Evolutionary conservation across 2,888 invertebrate species (phyloP).

Genomic region (Gymnocheta viridis): DNA sequence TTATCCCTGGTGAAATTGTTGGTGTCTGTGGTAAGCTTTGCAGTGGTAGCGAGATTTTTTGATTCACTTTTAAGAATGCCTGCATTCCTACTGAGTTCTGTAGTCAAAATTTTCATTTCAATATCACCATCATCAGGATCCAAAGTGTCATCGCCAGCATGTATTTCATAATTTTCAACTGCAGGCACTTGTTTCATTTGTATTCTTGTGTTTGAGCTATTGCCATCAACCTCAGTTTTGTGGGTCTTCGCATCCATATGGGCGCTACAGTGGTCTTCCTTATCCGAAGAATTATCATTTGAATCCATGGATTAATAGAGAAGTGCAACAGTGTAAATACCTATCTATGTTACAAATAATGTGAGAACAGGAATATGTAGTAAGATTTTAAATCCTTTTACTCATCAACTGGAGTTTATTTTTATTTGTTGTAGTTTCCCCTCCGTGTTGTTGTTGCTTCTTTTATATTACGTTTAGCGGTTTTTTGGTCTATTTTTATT

Average conservation of each 20-base stretch:
- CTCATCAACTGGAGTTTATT: conserved; percentile 23
- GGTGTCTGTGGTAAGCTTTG: conserved; percentile 7
- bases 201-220: conserved; percentile 20
- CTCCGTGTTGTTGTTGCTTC: conserved; percentile 37
- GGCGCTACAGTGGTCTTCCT: conserved; percentile 21
- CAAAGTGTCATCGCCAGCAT: neutral
- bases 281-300: conserved; percentile 39
- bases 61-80: conserved; percentile 45
- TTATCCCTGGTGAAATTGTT: conserved; percentile 6
- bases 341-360: neutral
- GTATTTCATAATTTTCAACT: neutral
- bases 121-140: conserved; percentile 8
- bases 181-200: conserved; percentile 58
- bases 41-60: conserved; percentile 17
- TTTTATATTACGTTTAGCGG: conserved; percentile 61
- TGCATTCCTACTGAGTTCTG: conserved; percentile 42
- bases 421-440: conserved; percentile 43
- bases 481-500: conserved; percentile 66
- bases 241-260: conserved; percentile 32
- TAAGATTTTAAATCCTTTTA: conserved; percentile 19
- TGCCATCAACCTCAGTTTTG: neutral
- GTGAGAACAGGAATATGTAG: neutral
- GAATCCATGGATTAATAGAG: conserved; percentile 41
- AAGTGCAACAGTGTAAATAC: neutral
- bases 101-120: conserved; percentile 24